Conservation (phyloP, 2,888 invertebrate species). For the Andrena bicolor region DNA sequence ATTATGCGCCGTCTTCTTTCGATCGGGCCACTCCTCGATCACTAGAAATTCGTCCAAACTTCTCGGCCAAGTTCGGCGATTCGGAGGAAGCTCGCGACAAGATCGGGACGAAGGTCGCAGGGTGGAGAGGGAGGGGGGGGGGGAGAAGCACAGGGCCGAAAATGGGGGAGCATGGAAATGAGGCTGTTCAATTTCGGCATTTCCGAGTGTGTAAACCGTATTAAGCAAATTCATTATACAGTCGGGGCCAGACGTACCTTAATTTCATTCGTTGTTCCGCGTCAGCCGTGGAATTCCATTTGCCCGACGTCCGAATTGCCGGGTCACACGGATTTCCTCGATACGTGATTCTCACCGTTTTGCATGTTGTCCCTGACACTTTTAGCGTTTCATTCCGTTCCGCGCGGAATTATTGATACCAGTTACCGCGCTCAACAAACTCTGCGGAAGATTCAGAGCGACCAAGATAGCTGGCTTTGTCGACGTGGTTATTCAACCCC, state of each 20-base stretch:
- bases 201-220: conserved; percentile 51
- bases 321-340: conserved; percentile 53
- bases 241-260: conserved; percentile 40
- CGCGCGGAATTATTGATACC: not conserved
- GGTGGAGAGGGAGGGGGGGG: not conserved
- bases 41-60: not conserved
- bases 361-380: not conserved
- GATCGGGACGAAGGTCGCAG: conserved; percentile 14
- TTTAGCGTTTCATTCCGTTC: not conserved
- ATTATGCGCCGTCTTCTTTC: not conserved
- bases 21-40: not conserved
- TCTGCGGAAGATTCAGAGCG: not conserved
- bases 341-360: conserved; percentile 46
- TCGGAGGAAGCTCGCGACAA: conserved; percentile 11
- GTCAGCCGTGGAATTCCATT: conserved; percentile 57
- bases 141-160: not conserved
- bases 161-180: conserved; percentile 7
- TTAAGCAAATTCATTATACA: conserved; percentile 62
- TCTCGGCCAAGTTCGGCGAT: conserved; percentile 1
- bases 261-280: conserved; percentile 53
- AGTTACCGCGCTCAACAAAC: not conserved
- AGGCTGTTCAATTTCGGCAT: conserved; percentile 49
- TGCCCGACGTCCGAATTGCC: conserved; percentile 49
- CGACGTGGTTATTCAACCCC: not conserved
- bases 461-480: not conserved